phyloP scores from a whole-genome alignment of 2,888 invertebrate species.

The Diplazon laetatorius region DNA sequence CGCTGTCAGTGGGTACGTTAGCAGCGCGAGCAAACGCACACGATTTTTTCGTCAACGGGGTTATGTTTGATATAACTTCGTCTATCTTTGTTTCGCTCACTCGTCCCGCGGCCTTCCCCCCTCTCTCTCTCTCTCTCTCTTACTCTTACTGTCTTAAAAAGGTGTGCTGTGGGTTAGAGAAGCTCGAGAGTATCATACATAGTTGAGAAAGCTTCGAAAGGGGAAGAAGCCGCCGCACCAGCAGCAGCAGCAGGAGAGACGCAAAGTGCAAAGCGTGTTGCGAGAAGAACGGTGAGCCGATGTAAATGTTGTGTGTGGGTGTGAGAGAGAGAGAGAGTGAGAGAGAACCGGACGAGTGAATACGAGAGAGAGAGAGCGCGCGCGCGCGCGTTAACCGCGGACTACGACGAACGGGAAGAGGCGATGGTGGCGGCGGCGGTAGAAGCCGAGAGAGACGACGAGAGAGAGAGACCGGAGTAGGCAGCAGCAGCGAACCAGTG shows the following conservation, averaged over 20 bases:
- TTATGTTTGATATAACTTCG: neutral
- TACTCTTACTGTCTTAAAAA: constrained; percentile 35
- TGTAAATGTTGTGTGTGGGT: constrained; percentile 1
- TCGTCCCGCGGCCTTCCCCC: constrained; percentile 21
- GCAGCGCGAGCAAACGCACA: constrained; percentile 27
- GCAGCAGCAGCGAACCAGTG: constrained; percentile 49
- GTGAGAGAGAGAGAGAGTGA: too few relatives aligned
- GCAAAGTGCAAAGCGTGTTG: constrained; percentile 49
- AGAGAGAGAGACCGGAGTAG: constrained; percentile 43
- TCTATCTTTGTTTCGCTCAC: neutral
- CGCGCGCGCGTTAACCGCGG: constrained; percentile 41
- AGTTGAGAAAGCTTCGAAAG: constrained; percentile 58
- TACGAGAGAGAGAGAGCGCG: constrained; percentile 54
- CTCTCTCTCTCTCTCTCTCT: constrained; percentile 15
- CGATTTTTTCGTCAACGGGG: too few relatives aligned
- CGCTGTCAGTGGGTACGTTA: constrained; percentile 68
- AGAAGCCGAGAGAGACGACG: constrained; percentile 53
- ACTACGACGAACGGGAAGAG: constrained; percentile 34
- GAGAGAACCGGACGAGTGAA: too few relatives aligned
- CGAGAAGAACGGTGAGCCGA: neutral
- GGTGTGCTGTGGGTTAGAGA: constrained; percentile 59
- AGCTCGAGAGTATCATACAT: constrained; percentile 55
- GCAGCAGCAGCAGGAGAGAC: constrained; percentile 25
- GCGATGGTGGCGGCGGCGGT: constrained; percentile 52
- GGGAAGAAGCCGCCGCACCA: constrained; percentile 45